Evolutionary conservation across 1,140 invertebrate genomes (phyloP), one percentile per base, ranked within the genome.

Genomic region (Meloidogyne hapla): DNA sequence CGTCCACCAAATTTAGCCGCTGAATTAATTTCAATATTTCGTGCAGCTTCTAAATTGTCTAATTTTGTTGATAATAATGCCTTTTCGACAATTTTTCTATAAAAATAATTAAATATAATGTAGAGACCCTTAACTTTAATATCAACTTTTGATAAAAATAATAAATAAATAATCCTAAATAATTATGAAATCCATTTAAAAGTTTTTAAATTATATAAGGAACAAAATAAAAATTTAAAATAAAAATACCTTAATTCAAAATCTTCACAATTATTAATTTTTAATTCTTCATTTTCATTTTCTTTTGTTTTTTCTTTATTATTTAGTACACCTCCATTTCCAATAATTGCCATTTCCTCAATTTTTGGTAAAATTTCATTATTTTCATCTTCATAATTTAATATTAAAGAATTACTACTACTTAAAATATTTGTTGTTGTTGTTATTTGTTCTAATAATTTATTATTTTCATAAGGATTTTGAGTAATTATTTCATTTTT

Each of bases 1-100:
- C 81, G 82, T 15, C 81, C 81, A 48, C 81, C 81, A 63, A 83
- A 83, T 33, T 76, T 77, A 26, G 77, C 69, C 18, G 81, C 81
- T 1, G 81, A 83, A 48, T 83, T 80, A 23, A 38, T 76, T 80
- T 83, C 81, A 65, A 83, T 83, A 62, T 83, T 83, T 1, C 81
- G 77, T 9, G 81, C 81, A 15, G 82, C 81, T 45, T 81, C 80
- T 45, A 83, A 68, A 72, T 83, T 83, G 71, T 83, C 82, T 8
- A 56, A 12, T 56, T 56, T 56, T 18, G 62, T 62, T 33, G 77
- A 67, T 45, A 80, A 12, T 62, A 72, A 42, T 28, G 77, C 67
- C 45, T 63, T 45, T 48, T 64, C 70, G 40, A 77, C 71, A 40
- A 75, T 75, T 40, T 75, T 15, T 56, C 64, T 75, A 12, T n/a